These are phyloP conservation scores for Sepioteuthis lessoniana DNA, from an alignment of 2,888 invertebrate genomes.

Conservation along the genomic window DNA sequence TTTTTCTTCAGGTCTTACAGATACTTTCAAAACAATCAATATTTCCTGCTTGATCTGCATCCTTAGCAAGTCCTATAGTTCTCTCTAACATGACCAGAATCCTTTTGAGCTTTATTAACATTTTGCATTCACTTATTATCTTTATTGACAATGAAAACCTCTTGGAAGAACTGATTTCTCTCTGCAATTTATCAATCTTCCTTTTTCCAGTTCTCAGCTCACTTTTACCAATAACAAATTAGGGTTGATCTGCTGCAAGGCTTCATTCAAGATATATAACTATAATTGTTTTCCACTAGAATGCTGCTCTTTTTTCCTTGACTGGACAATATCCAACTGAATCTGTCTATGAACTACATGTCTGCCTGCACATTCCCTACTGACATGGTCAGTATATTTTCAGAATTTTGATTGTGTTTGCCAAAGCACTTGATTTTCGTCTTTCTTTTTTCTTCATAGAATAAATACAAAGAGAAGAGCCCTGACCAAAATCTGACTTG, in stretches of 20 bases:
- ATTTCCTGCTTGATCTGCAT: too few species aligned
- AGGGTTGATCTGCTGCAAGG: not conserved
- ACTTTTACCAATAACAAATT: not conserved
- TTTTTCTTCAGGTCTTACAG: too few species aligned
- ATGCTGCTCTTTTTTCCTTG: not conserved
- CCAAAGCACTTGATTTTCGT: not conserved
- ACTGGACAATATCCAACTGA: not conserved
- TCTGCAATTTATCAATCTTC: not conserved
- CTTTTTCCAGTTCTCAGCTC: not conserved
- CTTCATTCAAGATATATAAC: not conserved
- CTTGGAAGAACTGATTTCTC: not conserved
- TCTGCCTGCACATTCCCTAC: not conserved
- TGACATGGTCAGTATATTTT: not conserved
- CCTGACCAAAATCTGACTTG: not conserved
- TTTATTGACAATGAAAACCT: too few species aligned
- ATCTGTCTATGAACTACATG: not conserved
- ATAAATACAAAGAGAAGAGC: not conserved
- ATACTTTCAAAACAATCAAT: too few species aligned
- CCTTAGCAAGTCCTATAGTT: too few species aligned
- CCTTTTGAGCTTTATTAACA: too few species aligned
- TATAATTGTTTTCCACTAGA: not conserved
- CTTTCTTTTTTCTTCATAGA: not conserved
- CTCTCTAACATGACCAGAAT: too few species aligned
- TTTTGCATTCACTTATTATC: too few species aligned
- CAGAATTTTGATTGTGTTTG: not conserved